These are phyloP conservation scores for Sardina pilchardus DNA, from an alignment of 2,113 vertebrate genomes.

Conservation along the genomic window DNA sequence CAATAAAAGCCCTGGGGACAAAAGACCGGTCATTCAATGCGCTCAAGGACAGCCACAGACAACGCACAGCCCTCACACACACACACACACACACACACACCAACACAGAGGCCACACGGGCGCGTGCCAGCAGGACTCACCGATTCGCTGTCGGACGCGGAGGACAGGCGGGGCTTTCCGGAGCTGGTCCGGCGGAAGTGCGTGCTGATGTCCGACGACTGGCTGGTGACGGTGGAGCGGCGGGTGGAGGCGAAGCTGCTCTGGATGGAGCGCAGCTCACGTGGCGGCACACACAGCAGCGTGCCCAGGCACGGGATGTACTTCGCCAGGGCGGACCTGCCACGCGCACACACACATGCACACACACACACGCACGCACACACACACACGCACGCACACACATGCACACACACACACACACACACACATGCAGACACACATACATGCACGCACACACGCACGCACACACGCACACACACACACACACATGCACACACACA, in stretches of 20 bases:
- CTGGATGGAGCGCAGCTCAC: conserved; percentile 67
- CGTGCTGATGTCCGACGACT: conserved; percentile 72
- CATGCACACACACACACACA: neutral
- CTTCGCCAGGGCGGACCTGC: conserved; percentile 84
- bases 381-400: neutral
- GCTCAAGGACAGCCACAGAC: neutral
- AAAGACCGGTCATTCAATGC: neutral
- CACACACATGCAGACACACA: neutral
- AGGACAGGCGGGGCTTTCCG: conserved; percentile 69
- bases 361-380: neutral
- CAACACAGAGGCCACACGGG: conserved; percentile 6
- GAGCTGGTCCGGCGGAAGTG: conserved; percentile 48
- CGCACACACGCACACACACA: neutral
- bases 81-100: neutral
- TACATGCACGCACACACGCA: neutral
- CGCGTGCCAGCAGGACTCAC: conserved; percentile 65
- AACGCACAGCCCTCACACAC: neutral
- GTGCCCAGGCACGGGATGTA: conserved; percentile 83
- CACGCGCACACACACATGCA: neutral
- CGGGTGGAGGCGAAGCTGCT: conserved; percentile 84
- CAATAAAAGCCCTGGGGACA: neutral
- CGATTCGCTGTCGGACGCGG: conserved; percentile 83
- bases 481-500: neutral
- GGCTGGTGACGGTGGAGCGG: conserved; percentile 80
- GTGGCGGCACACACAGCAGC: conserved; percentile 76